These are phyloP conservation scores for Cybosia mesomella DNA, from an alignment of 2,888 invertebrate genomes.

Conservation along the genomic window DNA sequence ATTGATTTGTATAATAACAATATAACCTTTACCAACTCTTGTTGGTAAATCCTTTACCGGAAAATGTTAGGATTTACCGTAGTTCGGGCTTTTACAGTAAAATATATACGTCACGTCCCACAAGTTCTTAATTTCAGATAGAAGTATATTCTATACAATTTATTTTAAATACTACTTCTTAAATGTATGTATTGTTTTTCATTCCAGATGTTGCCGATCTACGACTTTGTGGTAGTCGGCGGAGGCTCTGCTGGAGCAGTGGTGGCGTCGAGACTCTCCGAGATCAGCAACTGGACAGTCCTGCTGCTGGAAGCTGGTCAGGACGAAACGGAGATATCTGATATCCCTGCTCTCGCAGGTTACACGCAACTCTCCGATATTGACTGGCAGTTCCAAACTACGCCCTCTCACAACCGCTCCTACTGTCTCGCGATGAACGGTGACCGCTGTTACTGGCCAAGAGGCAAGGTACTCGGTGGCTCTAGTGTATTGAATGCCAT, in stretches of 20 bases:
- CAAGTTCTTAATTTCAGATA: too few species aligned
- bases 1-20: too few species aligned
- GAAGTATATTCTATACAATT: not conserved
- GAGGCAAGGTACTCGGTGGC: constrained; percentile 96
- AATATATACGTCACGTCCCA: too few species aligned
- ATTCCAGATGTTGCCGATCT: constrained; percentile 90
- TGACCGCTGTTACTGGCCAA: constrained; percentile 96
- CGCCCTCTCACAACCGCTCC: constrained; percentile 91
- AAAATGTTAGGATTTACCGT: too few species aligned
- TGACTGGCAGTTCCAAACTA: constrained; percentile 97
- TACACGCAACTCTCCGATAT: constrained; percentile 94
- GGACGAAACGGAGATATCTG: constrained; percentile 95
- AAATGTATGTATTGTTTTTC: constrained; percentile 9
- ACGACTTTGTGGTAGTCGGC: constrained; percentile 95
- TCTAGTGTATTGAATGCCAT: constrained; percentile 96
- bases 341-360: constrained; percentile 94
- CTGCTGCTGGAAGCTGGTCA: constrained; percentile 95
- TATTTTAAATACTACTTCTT: not conserved
- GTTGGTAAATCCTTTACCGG: too few species aligned
- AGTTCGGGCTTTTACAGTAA: too few species aligned
- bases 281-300: constrained; percentile 93
- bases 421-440: constrained; percentile 96
- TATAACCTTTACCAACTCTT: too few species aligned
- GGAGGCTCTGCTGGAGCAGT: constrained; percentile 97
- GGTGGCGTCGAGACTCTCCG: constrained; percentile 93